A percentile compares a stretch with the other conserved stretches of the same genome.
These are phyloP conservation scores for Cariama cristata DNA, from an alignment of 2,113 vertebrate genomes.

Conservation along the genomic window DNA sequence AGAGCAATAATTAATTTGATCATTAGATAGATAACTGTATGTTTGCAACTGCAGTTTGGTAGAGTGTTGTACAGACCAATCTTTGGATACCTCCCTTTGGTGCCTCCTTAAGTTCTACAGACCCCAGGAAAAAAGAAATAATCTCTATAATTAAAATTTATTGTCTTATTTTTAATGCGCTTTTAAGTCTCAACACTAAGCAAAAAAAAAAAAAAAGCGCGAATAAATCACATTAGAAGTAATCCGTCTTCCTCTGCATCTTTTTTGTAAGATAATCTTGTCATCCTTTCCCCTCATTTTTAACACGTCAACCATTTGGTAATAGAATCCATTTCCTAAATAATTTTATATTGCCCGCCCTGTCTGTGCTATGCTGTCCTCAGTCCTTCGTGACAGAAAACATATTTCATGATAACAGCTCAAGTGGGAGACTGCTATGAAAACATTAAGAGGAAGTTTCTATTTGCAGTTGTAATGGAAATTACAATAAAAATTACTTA, in stretches of 20 bases:
- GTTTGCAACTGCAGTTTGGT: background rate
- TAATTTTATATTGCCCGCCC: background rate
- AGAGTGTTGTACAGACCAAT: background rate
- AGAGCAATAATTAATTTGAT: background rate
- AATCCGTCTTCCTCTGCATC: background rate
- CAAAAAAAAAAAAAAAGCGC: background rate
- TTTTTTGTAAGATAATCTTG: conserved; percentile 11
- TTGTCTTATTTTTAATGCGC: background rate
- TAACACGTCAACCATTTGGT: background rate
- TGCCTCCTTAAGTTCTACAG: background rate
- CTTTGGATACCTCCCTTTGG: background rate
- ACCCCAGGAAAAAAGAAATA: background rate
- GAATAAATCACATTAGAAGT: conserved; percentile 19
- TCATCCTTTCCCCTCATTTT: conserved; percentile 9
- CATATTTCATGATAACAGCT: conserved; percentile 10
- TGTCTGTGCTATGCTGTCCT: conserved; percentile 12
- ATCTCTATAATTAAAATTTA: background rate
- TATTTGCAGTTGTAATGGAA: conserved; percentile 27
- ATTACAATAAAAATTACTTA: conserved; percentile 36
- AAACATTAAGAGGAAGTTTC: conserved; percentile 12
- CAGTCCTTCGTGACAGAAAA: conserved; percentile 2
- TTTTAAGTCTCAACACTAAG: background rate
- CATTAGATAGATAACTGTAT: background rate
- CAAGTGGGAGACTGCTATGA: conserved; percentile 14
- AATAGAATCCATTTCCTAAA: conserved; percentile 50